Evolutionary conservation across 2,888 invertebrate species (phyloP).

Genomic region (Malthinus seriepunctatus): DNA sequence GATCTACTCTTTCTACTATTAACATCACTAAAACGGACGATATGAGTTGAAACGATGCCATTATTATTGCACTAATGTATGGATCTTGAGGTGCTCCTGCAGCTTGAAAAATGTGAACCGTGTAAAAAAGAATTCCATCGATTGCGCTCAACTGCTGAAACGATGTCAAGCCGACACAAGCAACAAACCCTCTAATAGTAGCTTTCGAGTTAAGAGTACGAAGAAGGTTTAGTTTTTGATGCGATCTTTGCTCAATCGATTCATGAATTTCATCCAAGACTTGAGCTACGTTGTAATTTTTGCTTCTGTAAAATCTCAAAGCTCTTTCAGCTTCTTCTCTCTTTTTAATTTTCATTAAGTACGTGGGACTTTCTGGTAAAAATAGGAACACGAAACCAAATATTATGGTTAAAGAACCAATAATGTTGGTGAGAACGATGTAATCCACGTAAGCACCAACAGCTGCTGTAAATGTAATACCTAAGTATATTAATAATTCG

Average conservation of each 20-base stretch:
- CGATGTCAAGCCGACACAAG: slow-evolving; percentile 75
- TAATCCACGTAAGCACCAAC: slow-evolving; percentile 71
- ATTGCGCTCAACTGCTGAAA: slow-evolving; percentile 80
- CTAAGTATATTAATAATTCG: slow-evolving; percentile 74
- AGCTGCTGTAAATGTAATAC: slow-evolving; percentile 73
- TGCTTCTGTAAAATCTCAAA: slow-evolving; percentile 68
- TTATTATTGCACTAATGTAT: slow-evolving; percentile 70
- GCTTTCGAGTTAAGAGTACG: slow-evolving; percentile 65
- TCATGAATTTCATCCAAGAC: slow-evolving; percentile 62
- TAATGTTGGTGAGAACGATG: slow-evolving; percentile 66
- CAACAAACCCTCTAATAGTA: slow-evolving; percentile 67
- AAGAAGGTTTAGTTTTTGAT: slow-evolving; percentile 54
- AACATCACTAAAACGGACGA: slow-evolving; percentile 68
- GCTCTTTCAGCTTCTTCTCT: slow-evolving; percentile 62
- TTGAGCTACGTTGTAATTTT: slow-evolving; percentile 64
- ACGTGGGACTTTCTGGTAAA: slow-evolving; percentile 74
- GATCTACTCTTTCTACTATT: slow-evolving; percentile 76
- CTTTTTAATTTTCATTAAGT: slow-evolving; percentile 62
- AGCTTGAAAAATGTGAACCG: slow-evolving; percentile 69
- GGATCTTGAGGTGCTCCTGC: slow-evolving; percentile 68
- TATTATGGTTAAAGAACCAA: slow-evolving; percentile 64
- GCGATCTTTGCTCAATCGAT: slow-evolving; percentile 43
- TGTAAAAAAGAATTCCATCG: slow-evolving; percentile 79
- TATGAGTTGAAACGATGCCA: slow-evolving; percentile 75
- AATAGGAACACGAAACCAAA: slow-evolving; percentile 67